Percentiles rank a stretch among this genome's conserved stretches.
These are phyloP conservation scores for Helostoma temminkii DNA, from an alignment of 2,797 vertebrate species.

Conservation along the genomic window DNA sequence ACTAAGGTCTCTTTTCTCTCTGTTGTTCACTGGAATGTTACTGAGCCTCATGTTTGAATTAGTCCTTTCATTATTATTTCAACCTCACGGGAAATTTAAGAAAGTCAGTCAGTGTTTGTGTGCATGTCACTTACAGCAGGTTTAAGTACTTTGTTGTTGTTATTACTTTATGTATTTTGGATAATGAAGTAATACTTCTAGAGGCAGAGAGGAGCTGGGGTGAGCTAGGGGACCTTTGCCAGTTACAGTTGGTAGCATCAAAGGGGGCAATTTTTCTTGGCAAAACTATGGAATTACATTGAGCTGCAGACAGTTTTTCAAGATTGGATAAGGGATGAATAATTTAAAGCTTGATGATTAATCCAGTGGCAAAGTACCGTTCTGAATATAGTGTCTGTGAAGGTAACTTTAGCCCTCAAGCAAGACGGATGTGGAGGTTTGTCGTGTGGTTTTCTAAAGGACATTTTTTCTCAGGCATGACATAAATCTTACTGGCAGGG, in stretches of 20 bases:
- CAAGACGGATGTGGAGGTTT: constrained; percentile 81
- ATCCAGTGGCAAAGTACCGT: constrained; percentile 64
- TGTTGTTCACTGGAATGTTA: neutral
- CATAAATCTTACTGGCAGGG: constrained; percentile 76
- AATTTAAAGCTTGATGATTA: constrained; percentile 76
- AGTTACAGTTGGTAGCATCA: constrained; percentile 30
- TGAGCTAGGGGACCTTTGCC: constrained; percentile 29
- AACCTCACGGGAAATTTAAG: no score
- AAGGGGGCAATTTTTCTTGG: constrained; percentile 48
- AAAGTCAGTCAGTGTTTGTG: neutral
- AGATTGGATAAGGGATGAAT: constrained; percentile 74
- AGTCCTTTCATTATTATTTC: no score
- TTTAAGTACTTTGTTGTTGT: no score
- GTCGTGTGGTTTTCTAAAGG: constrained; percentile 68
- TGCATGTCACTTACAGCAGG: neutral
- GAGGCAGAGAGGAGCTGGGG: constrained; percentile 8
- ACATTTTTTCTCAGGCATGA: constrained; percentile 64
- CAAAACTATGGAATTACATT: constrained; percentile 65
- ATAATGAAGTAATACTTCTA: constrained; percentile 7
- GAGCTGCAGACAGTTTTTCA: constrained; percentile 63
- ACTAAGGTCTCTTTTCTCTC: neutral
- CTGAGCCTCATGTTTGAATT: no score
- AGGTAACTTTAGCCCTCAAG: constrained; percentile 81
- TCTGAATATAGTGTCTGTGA: constrained; percentile 67
- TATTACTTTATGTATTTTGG: constrained; percentile 12